Evolutionary conservation across 2,113 vertebrate genomes (phyloP).

Genomic region (Cichladusa arquata): DNA sequence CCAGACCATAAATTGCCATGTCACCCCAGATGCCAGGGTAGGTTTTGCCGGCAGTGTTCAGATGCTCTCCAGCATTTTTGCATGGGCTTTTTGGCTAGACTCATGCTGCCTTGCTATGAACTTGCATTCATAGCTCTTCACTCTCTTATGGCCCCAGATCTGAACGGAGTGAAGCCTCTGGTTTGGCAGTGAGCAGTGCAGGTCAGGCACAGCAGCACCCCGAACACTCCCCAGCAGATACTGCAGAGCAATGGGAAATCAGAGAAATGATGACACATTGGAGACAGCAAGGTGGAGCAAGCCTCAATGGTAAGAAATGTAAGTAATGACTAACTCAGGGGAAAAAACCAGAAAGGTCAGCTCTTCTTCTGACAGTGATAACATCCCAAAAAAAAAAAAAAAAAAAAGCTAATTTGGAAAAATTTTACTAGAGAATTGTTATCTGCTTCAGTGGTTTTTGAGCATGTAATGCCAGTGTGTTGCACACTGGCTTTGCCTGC

Average conservation of each 20-base stretch:
- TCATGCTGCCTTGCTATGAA: background rate
- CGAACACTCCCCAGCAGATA: background rate
- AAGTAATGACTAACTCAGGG: background rate
- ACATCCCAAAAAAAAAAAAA: background rate
- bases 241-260: background rate
- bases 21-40: background rate
- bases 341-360: constrained; percentile 4
- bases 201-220: background rate
- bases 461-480: background rate
- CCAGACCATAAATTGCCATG: background rate
- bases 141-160: background rate
- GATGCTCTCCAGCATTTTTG: background rate
- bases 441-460: background rate
- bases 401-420: background rate
- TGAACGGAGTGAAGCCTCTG: background rate
- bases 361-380: background rate
- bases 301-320: background rate
- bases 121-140: background rate
- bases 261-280: background rate
- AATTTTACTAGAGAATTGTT: background rate
- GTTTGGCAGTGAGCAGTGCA: background rate
- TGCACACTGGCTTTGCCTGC: background rate
- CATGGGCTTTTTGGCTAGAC: background rate
- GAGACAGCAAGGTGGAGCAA: background rate
- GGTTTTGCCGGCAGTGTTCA: background rate